Evolutionary conservation across 1,140 invertebrate species (phyloP).

Genomic region (Mycetomoellerius zeteki): DNA sequence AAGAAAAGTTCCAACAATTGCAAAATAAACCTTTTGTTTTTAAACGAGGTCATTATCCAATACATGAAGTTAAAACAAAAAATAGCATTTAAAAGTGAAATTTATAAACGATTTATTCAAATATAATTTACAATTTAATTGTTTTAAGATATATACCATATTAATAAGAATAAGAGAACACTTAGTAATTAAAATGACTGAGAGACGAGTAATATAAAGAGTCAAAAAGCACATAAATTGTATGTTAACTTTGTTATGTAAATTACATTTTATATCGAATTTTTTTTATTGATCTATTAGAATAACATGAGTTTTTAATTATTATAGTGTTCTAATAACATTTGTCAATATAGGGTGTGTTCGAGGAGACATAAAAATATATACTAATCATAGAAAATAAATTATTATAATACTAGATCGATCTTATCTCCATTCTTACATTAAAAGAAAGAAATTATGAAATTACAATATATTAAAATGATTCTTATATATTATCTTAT

Average conservation of each 20-base stretch:
- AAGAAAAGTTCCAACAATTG: too few species aligned
- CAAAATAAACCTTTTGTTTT: too few species aligned
- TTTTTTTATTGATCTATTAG: not conserved
- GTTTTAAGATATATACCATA: not conserved
- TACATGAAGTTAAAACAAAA: not conserved
- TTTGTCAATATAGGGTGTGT: not conserved
- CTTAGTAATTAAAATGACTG: not conserved
- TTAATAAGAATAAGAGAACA: not conserved
- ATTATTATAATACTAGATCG: constrained; percentile 39
- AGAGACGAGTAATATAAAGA: not conserved
- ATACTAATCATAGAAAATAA: constrained; percentile 22
- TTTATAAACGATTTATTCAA: not conserved
- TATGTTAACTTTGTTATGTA: not conserved
- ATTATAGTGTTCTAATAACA: constrained; percentile 21
- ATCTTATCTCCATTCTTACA: not conserved
- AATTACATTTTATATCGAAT: not conserved
- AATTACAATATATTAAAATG: constrained; percentile 25
- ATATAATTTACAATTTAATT: constrained; percentile 18
- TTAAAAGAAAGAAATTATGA: constrained; percentile 6
- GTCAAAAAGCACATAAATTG: not conserved
- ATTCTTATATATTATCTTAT: not conserved
- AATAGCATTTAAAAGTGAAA: not conserved
- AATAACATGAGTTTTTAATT: not conserved
- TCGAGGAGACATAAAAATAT: constrained; percentile 11
- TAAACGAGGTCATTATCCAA: too few species aligned